These are phyloP conservation scores for Watsonalla cultraria DNA, from an alignment of 2,888 invertebrate genomes.

Conservation along the genomic window DNA sequence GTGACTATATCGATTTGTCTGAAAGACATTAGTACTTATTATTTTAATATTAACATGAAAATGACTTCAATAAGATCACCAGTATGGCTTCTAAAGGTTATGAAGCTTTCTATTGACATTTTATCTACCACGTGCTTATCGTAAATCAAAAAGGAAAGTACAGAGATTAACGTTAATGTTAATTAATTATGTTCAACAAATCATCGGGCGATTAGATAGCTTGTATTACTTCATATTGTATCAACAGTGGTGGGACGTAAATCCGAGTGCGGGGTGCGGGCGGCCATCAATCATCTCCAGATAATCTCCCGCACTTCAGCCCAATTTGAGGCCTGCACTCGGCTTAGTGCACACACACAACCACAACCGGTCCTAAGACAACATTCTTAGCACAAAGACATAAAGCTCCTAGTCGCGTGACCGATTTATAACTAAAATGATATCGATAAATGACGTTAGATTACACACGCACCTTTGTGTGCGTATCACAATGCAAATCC, in stretches of 20 bases:
- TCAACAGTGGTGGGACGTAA: slow-evolving; percentile 6
- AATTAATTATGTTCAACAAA: neutral
- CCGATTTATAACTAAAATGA: slow-evolving; percentile 12
- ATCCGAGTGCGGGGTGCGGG: slow-evolving; percentile 17
- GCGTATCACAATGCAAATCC: slow-evolving; percentile 59
- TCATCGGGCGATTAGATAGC: slow-evolving; percentile 1
- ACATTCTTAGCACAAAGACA: slow-evolving; percentile 14
- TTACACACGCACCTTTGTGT: slow-evolving; percentile 23
- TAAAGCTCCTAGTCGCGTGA: slow-evolving; percentile 19
- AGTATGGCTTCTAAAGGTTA: neutral
- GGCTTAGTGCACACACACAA: slow-evolving; percentile 62
- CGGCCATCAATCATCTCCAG: slow-evolving; percentile 80
- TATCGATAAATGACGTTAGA: slow-evolving; percentile 22
- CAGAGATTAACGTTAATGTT: neutral
- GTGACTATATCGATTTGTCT: too few species aligned
- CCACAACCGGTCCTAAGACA: slow-evolving; percentile 9
- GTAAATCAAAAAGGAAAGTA: neutral
- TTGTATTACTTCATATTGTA: slow-evolving; percentile 1
- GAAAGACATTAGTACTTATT: too few species aligned
- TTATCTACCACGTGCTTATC: slow-evolving; percentile 1
- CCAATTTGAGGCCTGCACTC: slow-evolving; percentile 70
- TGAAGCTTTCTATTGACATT: neutral
- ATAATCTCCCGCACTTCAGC: slow-evolving; percentile 82
- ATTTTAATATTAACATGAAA: too few species aligned
- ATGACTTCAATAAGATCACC: too few species aligned